Percentiles rank a stretch among this genome's conserved stretches.
Evolutionary conservation across 1,140 invertebrate genomes (phyloP).

Genomic region (Euwallacea fornicatus): DNA sequence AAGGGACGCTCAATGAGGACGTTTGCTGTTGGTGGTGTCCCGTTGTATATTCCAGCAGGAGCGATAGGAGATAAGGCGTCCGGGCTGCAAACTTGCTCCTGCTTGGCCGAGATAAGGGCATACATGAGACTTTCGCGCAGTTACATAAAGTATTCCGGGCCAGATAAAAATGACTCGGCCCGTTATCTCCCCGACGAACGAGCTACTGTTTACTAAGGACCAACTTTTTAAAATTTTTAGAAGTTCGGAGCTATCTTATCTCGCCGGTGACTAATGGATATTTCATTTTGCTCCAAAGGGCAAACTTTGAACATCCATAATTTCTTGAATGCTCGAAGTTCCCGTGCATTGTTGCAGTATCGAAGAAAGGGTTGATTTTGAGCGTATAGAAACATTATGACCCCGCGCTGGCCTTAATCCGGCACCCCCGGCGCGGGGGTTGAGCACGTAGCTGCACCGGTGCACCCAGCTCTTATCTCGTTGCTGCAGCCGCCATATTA

Average conservation of each 20-base stretch:
- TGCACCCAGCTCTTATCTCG: constrained; percentile 45
- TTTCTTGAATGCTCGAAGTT: constrained; percentile 5
- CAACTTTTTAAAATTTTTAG: constrained; percentile 36
- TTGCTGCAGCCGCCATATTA: constrained; percentile 51
- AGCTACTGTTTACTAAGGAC: constrained; percentile 37
- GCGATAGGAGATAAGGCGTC: constrained; percentile 33
- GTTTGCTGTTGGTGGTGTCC: constrained; percentile 18
- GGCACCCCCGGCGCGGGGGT: background rate
- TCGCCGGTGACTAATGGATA: constrained; percentile 33
- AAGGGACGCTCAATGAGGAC: constrained; percentile 30
- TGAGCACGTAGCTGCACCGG: constrained; percentile 39
- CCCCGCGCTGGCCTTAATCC: background rate
- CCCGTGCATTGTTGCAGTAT: background rate
- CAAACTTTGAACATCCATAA: constrained; percentile 19
- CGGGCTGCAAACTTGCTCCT: constrained; percentile 34
- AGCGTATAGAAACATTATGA: background rate
- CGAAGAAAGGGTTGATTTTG: too few species aligned
- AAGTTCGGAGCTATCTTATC: constrained; percentile 37
- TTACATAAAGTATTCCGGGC: constrained; percentile 35
- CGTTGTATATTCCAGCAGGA: constrained; percentile 34
- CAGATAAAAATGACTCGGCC: constrained; percentile 35
- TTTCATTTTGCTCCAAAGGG: constrained; percentile 24
- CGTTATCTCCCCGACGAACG: constrained; percentile 31
- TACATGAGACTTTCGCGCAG: constrained; percentile 37
- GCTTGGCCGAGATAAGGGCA: constrained; percentile 36